Evolutionary conservation across 2,113 vertebrate species (phyloP).

Genomic region (Gnathonemus echidnorhynchus): DNA sequence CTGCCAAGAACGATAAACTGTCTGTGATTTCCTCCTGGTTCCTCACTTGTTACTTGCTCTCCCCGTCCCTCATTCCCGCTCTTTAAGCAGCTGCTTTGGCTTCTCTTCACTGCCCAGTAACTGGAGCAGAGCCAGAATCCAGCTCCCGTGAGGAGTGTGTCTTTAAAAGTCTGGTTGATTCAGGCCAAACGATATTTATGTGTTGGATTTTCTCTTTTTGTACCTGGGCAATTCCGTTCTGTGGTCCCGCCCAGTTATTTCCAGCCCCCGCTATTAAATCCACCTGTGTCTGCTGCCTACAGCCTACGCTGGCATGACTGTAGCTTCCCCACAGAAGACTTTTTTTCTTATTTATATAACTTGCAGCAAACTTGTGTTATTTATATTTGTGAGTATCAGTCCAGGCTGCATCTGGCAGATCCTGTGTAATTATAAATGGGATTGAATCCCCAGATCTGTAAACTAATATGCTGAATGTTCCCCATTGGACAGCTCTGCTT

Average conservation of each 20-base stretch:
- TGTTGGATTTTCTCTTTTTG: neutral
- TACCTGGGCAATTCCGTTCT: neutral
- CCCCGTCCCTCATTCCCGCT: neutral
- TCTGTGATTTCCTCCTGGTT: neutral
- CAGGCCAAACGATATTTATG: neutral
- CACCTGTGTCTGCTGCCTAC: neutral
- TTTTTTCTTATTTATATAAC: neutral
- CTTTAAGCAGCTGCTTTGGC: neutral
- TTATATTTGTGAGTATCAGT: neutral
- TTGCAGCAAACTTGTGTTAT: neutral
- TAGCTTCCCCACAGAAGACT: neutral
- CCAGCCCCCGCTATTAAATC: neutral
- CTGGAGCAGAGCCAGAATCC: neutral
- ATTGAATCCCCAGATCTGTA: neutral
- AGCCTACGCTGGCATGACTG: neutral
- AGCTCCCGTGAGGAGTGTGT: neutral
- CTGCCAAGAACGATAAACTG: neutral
- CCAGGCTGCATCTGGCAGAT: neutral
- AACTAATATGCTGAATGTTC: neutral
- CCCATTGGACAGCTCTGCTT: neutral
- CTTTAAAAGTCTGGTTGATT: neutral
- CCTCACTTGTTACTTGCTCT: neutral
- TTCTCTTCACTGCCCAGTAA: neutral
- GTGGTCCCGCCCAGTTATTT: neutral
- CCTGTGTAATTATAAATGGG: neutral